Base-by-base conservation (phyloP, 2,888 invertebrate species). In the Dascillus cervinus region DNA sequence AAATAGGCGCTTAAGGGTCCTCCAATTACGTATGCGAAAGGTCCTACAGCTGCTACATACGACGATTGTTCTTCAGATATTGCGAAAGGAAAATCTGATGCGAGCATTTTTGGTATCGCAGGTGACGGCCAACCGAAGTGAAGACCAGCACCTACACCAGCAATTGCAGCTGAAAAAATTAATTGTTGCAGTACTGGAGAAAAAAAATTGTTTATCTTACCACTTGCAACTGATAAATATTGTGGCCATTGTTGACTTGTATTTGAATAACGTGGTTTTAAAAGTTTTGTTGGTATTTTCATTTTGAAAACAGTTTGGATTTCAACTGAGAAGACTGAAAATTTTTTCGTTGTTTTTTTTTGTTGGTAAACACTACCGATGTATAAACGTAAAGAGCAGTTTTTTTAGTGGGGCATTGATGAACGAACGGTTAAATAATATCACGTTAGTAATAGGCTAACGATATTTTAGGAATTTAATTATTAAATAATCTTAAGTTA, bases 41-140 rank as follows among this genome's bases (percentile, higher is more conserved):
- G 45, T 11, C 41, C 39, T 29, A 45, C 32, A 11, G 47, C 39
- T 3, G 43, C 39, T 8, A 50, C 20, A 21, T 46, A 47, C 4
- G 49, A 47, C 0, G 37, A 37, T 29, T 45, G 42, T 11, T 46
- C 44, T 10, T 36, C 27, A 2, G 32, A 29, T 11, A 49, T 33
- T 13, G 37, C 13, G 5, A 37, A 13, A 1, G 34, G 34, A 11
- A 43, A 32, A 10, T 43, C 39, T 8, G 26, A 33, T 12, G 37
- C 35, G 19, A 41, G 28, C 11, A 50, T 25, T 27, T 35, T 45
- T 14, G 41, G 41, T 13, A 47, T 39, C 11, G 49, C 33, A 9
- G 50, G 46, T 4, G 49, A 47, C 4, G 50, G 36, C 50, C 50
- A 50, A 8, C 41, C 41, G 15, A 40, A 36, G 6, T 43, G 37